Evolutionary conservation across 2,113 vertebrate genomes (phyloP).

Genomic region (Melanerpes formicivorus): DNA sequence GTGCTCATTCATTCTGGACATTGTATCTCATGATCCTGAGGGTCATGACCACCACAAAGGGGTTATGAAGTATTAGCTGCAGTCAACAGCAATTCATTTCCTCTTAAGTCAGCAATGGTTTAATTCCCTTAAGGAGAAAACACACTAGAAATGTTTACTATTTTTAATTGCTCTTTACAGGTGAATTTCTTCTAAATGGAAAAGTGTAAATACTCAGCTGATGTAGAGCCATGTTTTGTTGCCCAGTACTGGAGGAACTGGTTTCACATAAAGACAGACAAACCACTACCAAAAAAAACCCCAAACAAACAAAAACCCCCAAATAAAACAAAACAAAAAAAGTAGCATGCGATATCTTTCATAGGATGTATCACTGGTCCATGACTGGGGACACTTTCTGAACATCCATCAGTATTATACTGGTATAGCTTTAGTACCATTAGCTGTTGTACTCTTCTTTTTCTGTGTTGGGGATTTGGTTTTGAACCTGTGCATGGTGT

Average conservation of each 20-base stretch:
- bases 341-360: not conserved
- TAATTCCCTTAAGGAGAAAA: not conserved
- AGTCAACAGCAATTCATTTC: slow-evolving; percentile 12
- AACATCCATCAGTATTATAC: not conserved
- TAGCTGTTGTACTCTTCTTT: not conserved
- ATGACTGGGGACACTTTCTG: not conserved
- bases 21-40: not conserved
- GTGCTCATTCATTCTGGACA: not conserved
- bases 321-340: not conserved
- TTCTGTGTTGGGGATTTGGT: not conserved
- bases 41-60: not conserved
- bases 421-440: not conserved
- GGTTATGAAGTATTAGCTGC: not conserved
- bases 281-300: not conserved
- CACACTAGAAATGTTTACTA: not conserved
- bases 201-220: fast-evolving
- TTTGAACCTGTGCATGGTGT: not conserved
- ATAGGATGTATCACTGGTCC: fast-evolving
- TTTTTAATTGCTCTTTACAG: not conserved
- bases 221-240: not conserved
- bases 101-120: not conserved
- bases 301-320: no score
- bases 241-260: not conserved
- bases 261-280: not conserved
- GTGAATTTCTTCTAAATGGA: not conserved